These are phyloP conservation scores for Limenitis camilla DNA, from an alignment of 2,888 invertebrate genomes.

Conservation along the genomic window DNA sequence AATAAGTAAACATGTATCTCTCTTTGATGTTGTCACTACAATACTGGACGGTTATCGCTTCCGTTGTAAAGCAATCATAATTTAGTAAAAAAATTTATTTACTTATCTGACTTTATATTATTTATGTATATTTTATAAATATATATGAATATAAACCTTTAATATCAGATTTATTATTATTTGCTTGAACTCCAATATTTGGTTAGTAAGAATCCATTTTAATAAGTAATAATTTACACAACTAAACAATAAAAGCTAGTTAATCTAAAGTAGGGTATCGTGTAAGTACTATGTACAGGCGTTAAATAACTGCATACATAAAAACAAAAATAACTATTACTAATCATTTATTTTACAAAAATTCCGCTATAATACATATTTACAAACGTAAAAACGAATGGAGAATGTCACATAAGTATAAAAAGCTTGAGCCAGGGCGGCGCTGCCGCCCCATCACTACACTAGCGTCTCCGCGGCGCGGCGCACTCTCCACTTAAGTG, in stretches of 20 bases:
- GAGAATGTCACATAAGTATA: constrained; percentile 58
- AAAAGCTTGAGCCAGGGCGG: constrained; percentile 60
- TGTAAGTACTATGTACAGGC: constrained; percentile 2
- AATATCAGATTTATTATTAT: too few species aligned
- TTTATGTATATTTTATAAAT: too few species aligned
- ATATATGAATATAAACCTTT: too few species aligned
- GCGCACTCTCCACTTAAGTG: constrained; percentile 26
- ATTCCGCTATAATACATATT: constrained; percentile 74
- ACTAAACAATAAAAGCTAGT: neutral
- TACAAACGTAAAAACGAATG: constrained; percentile 71
- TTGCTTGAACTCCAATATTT: too few species aligned
- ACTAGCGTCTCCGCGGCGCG: constrained; percentile 32
- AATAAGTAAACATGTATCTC: too few species aligned
- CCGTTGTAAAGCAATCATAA: too few species aligned
- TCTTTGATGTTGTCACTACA: too few species aligned
- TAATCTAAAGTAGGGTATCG: neutral
- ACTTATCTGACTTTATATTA: too few species aligned
- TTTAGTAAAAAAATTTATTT: too few species aligned
- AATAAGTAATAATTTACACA: neutral
- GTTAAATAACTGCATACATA: constrained; percentile 21
- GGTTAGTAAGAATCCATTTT: neutral
- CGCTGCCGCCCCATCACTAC: constrained; percentile 27
- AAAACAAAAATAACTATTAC: constrained; percentile 45
- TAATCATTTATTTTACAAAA: constrained; percentile 69
- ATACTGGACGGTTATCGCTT: too few species aligned